Percentiles rank a stretch among this genome's conserved stretches.
Evolutionary conservation across 2,113 vertebrate genomes (phyloP).

Genomic region (Parotia lawesii): DNA sequence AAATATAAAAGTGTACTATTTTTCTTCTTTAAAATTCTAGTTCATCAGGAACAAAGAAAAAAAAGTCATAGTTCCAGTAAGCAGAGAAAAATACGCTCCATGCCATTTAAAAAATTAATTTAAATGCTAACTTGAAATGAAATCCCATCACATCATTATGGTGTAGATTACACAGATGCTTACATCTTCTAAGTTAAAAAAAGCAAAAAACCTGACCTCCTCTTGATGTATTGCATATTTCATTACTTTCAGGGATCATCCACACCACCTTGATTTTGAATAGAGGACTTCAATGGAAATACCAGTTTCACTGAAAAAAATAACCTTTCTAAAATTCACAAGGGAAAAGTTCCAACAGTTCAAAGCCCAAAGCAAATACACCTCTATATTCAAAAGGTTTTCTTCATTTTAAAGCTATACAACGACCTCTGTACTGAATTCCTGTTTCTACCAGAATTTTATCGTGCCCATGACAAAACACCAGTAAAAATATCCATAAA

Average conservation of each 20-base stretch:
- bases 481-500: background rate
- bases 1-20: background rate
- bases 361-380: background rate
- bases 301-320: background rate
- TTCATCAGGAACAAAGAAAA: background rate
- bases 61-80: background rate
- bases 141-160: background rate
- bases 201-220: rapidly evolving
- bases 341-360: background rate
- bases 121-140: background rate
- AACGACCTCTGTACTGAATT: background rate
- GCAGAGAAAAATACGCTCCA: background rate
- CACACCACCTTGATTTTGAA: background rate
- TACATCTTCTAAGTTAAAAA: background rate
- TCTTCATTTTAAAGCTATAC: background rate
- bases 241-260: background rate
- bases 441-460: background rate
- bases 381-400: background rate
- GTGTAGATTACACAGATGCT: background rate
- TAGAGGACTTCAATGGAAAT: background rate
- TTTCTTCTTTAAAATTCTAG: background rate
- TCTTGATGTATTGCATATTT: background rate
- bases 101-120: background rate
- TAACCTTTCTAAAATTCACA: background rate
- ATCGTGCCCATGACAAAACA: background rate